Conservation (phyloP, 2,888 invertebrate genomes). For the Spodoptera exigua region DNA sequence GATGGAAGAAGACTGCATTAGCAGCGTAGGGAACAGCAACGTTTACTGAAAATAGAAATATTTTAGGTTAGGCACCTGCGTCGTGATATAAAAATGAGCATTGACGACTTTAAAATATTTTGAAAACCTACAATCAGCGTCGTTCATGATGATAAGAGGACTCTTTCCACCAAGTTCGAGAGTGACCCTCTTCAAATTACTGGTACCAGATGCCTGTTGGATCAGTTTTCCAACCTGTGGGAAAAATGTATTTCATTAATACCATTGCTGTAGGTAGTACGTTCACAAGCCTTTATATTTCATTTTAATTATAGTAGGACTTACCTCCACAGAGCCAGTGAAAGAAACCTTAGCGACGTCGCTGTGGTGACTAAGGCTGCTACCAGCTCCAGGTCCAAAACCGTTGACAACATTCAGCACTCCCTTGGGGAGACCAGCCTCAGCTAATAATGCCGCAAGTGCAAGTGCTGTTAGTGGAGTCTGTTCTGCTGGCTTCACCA, state of each 20-base stretch:
- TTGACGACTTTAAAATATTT: not conserved
- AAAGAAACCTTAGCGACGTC: constrained; percentile 96
- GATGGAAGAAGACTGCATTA: constrained; percentile 57
- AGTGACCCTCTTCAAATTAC: constrained; percentile 94
- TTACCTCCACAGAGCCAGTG: constrained; percentile 83
- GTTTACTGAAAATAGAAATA: constrained; percentile 37
- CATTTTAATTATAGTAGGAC: constrained; percentile 61
- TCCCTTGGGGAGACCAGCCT: constrained; percentile 97
- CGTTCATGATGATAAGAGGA: constrained; percentile 94
- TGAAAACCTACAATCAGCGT: constrained; percentile 91
- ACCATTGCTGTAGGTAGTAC: too few relatives aligned
- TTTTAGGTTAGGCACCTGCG: too few relatives aligned
- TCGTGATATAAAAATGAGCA: too few relatives aligned
- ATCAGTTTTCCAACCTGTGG: constrained; percentile 87
- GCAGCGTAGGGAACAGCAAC: constrained; percentile 61
- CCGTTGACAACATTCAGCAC: constrained; percentile 97
- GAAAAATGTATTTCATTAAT: not conserved
- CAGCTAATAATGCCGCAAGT: constrained; percentile 93
- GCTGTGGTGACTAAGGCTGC: constrained; percentile 91
- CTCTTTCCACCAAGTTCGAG: constrained; percentile 97
- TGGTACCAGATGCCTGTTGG: constrained; percentile 92
- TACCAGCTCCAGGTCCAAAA: constrained; percentile 93
- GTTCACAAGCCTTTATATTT: too few relatives aligned
- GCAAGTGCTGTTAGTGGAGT: constrained; percentile 96
- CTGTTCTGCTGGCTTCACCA: constrained; percentile 98